Evolutionary conservation across 1,140 invertebrate genomes (phyloP).

Genomic region (Cyphomyrmex costatus): DNA sequence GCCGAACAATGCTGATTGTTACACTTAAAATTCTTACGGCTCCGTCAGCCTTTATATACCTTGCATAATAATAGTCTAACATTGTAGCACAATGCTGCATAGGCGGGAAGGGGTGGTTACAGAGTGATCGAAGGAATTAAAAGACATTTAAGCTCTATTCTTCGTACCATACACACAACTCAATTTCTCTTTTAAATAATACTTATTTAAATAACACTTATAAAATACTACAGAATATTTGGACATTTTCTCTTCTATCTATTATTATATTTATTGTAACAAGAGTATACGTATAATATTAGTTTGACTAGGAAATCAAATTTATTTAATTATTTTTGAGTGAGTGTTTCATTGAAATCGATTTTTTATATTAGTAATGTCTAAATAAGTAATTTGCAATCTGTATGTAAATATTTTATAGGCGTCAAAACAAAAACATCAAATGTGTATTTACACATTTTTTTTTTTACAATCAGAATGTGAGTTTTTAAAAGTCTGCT

Average conservation of each 20-base stretch:
- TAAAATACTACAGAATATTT: background rate
- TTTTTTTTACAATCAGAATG: background rate
- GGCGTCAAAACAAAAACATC: background rate
- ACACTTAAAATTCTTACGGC: slow-evolving; percentile 77
- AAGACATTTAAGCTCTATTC: slow-evolving; percentile 16
- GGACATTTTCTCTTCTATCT: no score
- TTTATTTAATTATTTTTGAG: background rate
- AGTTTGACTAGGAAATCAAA: background rate
- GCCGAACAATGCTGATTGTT: slow-evolving; percentile 75
- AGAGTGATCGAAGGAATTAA: slow-evolving; percentile 41
- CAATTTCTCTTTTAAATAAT: background rate
- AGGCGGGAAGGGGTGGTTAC: slow-evolving; percentile 60
- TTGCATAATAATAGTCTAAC: slow-evolving; percentile 80
- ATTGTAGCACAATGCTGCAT: slow-evolving; percentile 74
- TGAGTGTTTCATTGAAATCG: background rate
- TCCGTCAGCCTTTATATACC: slow-evolving; percentile 74
- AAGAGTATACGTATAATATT: background rate
- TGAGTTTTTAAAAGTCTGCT: slow-evolving; percentile 29
- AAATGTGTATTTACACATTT: background rate
- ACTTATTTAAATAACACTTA: background rate
- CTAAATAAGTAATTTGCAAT: background rate
- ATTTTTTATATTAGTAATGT: background rate
- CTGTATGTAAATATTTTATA: background rate
- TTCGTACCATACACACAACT: background rate
- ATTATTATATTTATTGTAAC: background rate